These are phyloP conservation scores for Dendroctonus valens DNA, from an alignment of 1,140 invertebrate genomes.

Conservation along the genomic window DNA sequence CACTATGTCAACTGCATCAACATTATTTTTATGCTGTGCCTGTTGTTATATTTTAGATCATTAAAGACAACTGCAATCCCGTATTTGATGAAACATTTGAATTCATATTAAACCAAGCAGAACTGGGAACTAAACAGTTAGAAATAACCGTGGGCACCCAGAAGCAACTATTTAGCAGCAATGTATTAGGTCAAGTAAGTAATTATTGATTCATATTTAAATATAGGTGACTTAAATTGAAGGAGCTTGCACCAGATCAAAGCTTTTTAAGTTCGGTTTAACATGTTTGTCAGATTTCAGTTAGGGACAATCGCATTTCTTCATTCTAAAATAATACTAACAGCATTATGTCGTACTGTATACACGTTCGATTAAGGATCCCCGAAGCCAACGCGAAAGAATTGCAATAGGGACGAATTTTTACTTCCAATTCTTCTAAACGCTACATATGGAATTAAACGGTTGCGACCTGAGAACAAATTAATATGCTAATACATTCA, in stretches of 20 bases:
- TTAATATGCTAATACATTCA: no score
- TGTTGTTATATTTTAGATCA: slow-evolving; percentile 52
- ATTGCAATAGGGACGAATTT: no score
- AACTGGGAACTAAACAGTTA: slow-evolving; percentile 68
- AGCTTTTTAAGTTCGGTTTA: not conserved
- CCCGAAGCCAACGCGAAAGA: no score
- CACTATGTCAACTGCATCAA: no score
- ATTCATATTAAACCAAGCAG: slow-evolving; percentile 74
- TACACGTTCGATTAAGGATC: not conserved
- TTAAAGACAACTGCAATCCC: slow-evolving; percentile 89
- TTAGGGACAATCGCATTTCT: not conserved
- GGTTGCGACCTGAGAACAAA: no score
- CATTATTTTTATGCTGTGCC: no score
- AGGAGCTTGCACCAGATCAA: not conserved
- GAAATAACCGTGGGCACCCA: slow-evolving; percentile 82
- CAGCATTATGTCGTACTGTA: not conserved
- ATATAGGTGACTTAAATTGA: no score
- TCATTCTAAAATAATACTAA: not conserved
- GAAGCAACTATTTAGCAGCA: slow-evolving; percentile 77
- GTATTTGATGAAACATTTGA: slow-evolving; percentile 89
- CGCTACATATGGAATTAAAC: no score
- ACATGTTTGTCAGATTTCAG: not conserved
- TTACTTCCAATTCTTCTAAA: no score
- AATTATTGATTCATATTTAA: not conserved
- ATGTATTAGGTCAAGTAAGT: slow-evolving; percentile 75